Evolutionary conservation across 2,888 invertebrate species (phyloP), one percentile per base, ranked within the genome.

Genomic region (Abscondita cerata): DNA sequence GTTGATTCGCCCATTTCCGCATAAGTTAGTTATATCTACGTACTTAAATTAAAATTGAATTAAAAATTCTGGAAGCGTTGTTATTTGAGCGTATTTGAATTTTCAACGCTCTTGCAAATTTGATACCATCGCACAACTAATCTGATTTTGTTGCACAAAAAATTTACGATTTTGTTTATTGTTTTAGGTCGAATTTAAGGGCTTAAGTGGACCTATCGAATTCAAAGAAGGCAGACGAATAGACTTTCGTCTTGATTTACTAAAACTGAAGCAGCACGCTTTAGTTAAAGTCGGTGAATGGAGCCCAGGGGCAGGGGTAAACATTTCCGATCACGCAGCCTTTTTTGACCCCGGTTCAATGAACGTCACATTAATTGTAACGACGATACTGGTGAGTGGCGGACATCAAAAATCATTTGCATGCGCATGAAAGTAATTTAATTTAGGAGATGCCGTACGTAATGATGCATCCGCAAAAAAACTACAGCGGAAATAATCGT

Each of bases 211-310:
- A 0, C 89, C 89, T 13, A 89, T 93, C 65, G 89, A 89, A 77
- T 92, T 92, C 80, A 90, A 91, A 76, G 90, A 91, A 78, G 92
- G 92, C 0, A 84, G 87, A 53, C 83, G 93, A 55, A 87, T 87
- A 52, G 87, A 89, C 72, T 91, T 93, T 74, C 88, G 89, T 72
- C 81, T 93, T 63, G 92, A 92, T 76, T 79, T 91, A 55, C 82
- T 91, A 31, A 91, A 91, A 79, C 79, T 91, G 66, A 89, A 89
- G 71, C 88, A 90, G 70, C 88, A 90, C 74, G 86, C 88, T 0
- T 82, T 91, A 57, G 87, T 89, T 12, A 91, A 91, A 80, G 90
- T 91, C 48, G 91, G 91, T 0, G 90, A 90, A 76, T 91, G 90
- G 90, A 86, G 86, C 48, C 89, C 89, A 0, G 83, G 84, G 36